These are phyloP conservation scores for Lepilemur septentrionalis DNA, from an alignment of 2,797 vertebrate genomes.

Conservation along the genomic window DNA sequence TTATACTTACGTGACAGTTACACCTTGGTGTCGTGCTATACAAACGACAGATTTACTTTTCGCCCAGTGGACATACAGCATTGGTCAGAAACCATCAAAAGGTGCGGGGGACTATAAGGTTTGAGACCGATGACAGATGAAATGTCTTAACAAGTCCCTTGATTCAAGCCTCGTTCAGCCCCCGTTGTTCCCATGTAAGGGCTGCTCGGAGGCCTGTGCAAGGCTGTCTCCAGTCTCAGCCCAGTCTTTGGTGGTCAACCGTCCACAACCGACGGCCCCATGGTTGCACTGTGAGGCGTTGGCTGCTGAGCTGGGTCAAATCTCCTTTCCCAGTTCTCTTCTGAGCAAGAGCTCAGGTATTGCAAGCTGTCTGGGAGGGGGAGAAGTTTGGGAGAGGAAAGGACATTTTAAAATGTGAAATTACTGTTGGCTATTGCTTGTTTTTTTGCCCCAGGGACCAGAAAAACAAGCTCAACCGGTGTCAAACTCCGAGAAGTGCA, in stretches of 20 bases:
- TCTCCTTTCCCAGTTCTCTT: not conserved
- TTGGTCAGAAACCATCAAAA: not conserved
- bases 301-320: conserved; percentile 24
- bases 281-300: not conserved
- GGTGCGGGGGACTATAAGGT: not conserved
- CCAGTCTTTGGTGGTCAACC: not conserved
- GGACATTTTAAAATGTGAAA: conserved; percentile 56
- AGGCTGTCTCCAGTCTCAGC: not conserved
- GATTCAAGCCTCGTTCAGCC: not conserved
- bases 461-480: conserved; percentile 74
- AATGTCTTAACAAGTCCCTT: not conserved
- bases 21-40: not conserved
- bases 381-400: not conserved
- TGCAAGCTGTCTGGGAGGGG: not conserved
- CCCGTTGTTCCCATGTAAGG: not conserved
- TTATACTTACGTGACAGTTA: accelerated
- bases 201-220: not conserved
- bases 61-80: not conserved
- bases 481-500: conserved; percentile 60
- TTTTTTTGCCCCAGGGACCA: conserved; percentile 55
- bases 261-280: conserved; percentile 38
- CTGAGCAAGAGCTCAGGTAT: not conserved
- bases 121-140: not conserved
- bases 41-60: not conserved
- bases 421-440: conserved; percentile 51